phyloP scores from a whole-genome alignment of 2,113 vertebrate genomes.

The Hippocampus comes region DNA sequence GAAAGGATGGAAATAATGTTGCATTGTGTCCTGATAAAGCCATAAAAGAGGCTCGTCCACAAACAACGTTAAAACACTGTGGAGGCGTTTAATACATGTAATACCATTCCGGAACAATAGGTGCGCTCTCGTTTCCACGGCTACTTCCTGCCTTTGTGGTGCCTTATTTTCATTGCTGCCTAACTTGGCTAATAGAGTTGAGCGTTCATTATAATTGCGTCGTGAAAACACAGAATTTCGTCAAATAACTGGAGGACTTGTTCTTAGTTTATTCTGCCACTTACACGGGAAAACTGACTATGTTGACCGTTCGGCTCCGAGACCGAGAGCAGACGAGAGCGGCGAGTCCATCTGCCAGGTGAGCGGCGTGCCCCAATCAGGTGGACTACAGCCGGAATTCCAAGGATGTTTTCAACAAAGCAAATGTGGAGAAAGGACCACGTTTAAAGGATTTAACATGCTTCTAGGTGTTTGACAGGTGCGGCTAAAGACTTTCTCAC shows the following conservation, averaged over 20 bases:
- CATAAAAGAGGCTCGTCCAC: no score
- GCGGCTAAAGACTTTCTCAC: background rate
- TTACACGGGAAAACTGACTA: background rate
- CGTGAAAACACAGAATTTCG: no score
- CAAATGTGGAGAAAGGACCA: background rate
- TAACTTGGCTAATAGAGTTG: background rate
- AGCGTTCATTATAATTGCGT: no score
- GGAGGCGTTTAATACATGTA: background rate
- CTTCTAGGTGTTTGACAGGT: conserved; percentile 18
- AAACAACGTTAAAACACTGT: no score
- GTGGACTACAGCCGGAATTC: background rate
- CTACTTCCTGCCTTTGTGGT: background rate
- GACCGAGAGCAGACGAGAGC: background rate
- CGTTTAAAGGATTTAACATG: background rate
- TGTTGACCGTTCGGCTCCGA: background rate
- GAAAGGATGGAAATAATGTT: no score
- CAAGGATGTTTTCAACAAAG: background rate
- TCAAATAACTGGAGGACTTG: background rate
- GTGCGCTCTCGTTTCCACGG: background rate
- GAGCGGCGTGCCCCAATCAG: background rate
- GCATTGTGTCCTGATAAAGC: no score
- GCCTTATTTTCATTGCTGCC: conserved; percentile 25
- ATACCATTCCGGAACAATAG: conserved; percentile 31
- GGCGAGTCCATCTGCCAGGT: conserved; percentile 30
- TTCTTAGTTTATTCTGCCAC: background rate